Evolutionary conservation across 2,888 invertebrate genomes (phyloP), one percentile per base, ranked within the genome.

Genomic region (Brachyptera putata): DNA sequence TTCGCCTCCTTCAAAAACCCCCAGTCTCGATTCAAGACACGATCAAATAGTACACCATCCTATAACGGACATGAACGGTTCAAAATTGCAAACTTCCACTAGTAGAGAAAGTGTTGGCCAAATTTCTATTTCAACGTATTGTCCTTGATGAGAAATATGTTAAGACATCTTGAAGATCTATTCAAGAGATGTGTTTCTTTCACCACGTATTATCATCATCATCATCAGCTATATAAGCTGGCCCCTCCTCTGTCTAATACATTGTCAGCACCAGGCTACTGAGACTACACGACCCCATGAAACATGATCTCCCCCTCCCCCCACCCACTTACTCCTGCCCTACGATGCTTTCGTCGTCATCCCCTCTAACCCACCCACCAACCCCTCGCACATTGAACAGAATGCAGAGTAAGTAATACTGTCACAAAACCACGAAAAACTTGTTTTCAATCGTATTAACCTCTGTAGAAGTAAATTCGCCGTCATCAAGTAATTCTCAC

Each of bases 201-300:
- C 30, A 11, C 5, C 7, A 7, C 30, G 30, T 11, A 22, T 53
- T 36, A 53, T 53, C 34, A 36, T 53, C 50, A 26, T 50, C 50
- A 14, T 50, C 50, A 30, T 50, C 50, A 30, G 26, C 50, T 26
- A 30, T 34, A 30, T 3, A 34, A 36, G 34, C 36, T 34, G 18
- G 53, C 34, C 37, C 53, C 53, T 53, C 53, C 53, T 22, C 21
- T 21, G 53, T 53, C 53, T 53, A 53, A 53, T 53, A 30, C 53
- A 34, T 36, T 53, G 53, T 53, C 53, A 53, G 37, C 34, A 53
- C 7, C 53, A 53, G 53, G 14, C 34, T 37, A 13, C n/a, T n/a
- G n/a, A n/a, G n/a, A n/a, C n/a, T n/a, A n/a, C n/a, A n/a, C 7
- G 46, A 18, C 2, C 1, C 37, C 53, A 21, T 53, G 53, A 53